Evolutionary conservation across 2,113 vertebrate species (phyloP), one percentile per base, ranked within the genome.

Genomic region (Sorex fumeus): DNA sequence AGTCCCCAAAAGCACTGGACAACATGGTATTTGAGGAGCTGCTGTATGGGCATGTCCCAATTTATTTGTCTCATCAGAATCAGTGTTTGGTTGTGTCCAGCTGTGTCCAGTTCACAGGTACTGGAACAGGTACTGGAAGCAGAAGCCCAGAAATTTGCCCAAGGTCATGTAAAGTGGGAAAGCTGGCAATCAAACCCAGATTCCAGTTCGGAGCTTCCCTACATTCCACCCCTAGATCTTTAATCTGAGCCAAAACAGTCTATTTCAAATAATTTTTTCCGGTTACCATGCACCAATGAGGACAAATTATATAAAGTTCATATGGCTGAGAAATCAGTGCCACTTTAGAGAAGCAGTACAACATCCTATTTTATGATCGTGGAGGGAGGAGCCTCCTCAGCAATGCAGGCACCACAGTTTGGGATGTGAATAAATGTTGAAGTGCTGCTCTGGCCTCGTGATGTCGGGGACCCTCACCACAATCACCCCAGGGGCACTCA

Each of bases 271-370:
- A 67, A 28, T 15, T 53, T 84, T 80, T 88, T 83, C 50, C 64
- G 91, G 36, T 67, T 81, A 53, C 45, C 2, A 50, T 40, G 70
- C 72, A 64, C 25, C 60, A 71, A 86, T 45, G 34, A 53, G n/a
- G 64, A 83, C 0, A 30, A 10, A 72, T 28, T 57, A 74, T 13
- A 62, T 11, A 18, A 69, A 69, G 30, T 70, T n/a, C 40, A 89
- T 25, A 30, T 13, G 64, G 53, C 32, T 71, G 40, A 84, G 71
- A 87, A 21, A 79, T 32, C 47, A 60, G 77, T 40, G 32, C 40
- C 83, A 75, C 19, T 85, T 70, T 74, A 40, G 67, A 91, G 30
- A 89, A 90, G 82, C 66, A 79, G 12, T 30, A 75, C 53, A 53
- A 16, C 53, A 53, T 53, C 13, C 18, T 2, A 40, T 4, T 11